Base-by-base conservation (phyloP, 2,888 invertebrate genomes). In the Sphecodes monilicornis region DNA sequence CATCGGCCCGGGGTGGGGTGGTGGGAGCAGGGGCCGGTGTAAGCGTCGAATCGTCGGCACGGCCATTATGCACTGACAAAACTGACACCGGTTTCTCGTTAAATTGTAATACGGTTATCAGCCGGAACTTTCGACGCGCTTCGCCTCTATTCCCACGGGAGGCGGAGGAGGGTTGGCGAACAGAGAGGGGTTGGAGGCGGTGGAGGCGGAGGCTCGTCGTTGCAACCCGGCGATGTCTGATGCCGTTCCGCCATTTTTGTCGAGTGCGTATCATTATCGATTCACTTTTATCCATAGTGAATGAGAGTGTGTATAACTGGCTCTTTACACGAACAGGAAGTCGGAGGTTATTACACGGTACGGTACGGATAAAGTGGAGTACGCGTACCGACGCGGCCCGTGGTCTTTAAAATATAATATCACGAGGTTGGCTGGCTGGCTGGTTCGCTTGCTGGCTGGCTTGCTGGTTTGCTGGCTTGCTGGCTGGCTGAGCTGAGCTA, bases 241-340 rank as follows among this genome's bases (percentile, higher is more conserved):
- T 88, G 88, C 82, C 77, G 87, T 29, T 75, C 90, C 90, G 87
- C 91, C 92, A 92, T 92, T 93, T 92, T 93, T 91, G 84, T 90
- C 89, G 91, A 91, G 91, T 91, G 93, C 93, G 93, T 93, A 92
- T 93, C 91, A 93, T 92, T 93, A 93, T 93, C 91, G 93, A 93
- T 92, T 92, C 90, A 90, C 89, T 91, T 91, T 91, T 91, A 90
- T 89, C 86, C 85, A 88, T 89, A 84, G 88, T 71, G 89, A 88
- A 88, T 85, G 88, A 83, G 86, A 80, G 86, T 78, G 86, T 78
- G 78, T 83, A 79, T 78, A 83, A 78, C 80, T 76, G 77, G 71
- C 84, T 89, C 88, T 89, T 88, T 89, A 86, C 88, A 87, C 82
- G 90, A 85, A 87, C 90, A 87, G 90, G 90, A 89, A 89, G 89